Conservation (phyloP, 2,888 invertebrate genomes). For the Lasioglossum villosulum region DNA sequence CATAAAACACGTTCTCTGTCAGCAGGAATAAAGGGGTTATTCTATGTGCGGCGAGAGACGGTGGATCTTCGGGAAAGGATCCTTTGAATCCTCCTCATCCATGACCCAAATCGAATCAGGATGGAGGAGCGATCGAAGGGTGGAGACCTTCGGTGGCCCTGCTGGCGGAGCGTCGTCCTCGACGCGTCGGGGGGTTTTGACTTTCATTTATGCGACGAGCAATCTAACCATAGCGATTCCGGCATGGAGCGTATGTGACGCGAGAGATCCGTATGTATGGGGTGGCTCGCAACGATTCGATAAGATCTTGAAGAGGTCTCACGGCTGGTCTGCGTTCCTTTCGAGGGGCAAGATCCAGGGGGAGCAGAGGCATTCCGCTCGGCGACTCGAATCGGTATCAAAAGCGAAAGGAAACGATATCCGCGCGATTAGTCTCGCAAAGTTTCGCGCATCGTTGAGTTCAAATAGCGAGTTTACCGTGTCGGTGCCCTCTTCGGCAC, state of each 20-base stretch:
- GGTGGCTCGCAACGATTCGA: conserved; percentile 34
- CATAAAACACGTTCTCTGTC: conserved; percentile 17
- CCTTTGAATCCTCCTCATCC: background rate
- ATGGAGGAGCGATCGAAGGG: background rate
- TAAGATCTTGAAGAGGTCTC: conserved; percentile 40
- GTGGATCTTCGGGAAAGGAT: background rate
- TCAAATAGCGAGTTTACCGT: conserved; percentile 60
- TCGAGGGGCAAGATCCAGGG: conserved; percentile 28
- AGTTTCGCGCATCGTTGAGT: conserved; percentile 71
- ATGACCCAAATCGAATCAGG: conserved; percentile 12
- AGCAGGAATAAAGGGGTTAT: conserved; percentile 11
- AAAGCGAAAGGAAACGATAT: conserved; percentile 57
- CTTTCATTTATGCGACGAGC: conserved; percentile 30
- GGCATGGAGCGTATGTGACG: conserved; percentile 25
- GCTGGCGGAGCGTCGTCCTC: background rate
- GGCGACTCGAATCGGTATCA: conserved; percentile 44
- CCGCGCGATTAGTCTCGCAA: conserved; percentile 71
- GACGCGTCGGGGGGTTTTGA: conserved; percentile 21
- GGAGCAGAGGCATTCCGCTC: conserved; percentile 27
- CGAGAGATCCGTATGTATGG: conserved; percentile 30
- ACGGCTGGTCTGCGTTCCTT: conserved; percentile 24
- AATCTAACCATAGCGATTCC: conserved; percentile 9
- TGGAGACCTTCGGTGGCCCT: background rate
- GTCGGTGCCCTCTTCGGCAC: conserved; percentile 1
- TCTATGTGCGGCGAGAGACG: background rate